A percentile compares a stretch with the other conserved stretches of the same genome.
Evolutionary conservation across 2,888 invertebrate genomes (phyloP).

Genomic region (Melanostoma scalare): DNA sequence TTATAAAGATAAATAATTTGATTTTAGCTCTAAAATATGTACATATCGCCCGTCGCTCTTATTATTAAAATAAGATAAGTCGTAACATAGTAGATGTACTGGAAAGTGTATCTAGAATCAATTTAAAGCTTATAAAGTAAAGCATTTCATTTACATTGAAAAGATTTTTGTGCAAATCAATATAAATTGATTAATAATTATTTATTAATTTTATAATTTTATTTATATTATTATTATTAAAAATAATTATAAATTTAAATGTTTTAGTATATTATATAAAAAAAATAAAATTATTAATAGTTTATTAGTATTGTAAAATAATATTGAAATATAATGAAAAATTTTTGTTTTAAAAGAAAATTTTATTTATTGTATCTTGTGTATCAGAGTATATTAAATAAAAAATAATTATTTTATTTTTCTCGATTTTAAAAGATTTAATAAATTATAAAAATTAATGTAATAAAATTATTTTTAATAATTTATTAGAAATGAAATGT

Average conservation of each 20-base stretch:
- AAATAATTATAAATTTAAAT: conserved; percentile 81
- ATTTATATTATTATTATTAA: conserved; percentile 79
- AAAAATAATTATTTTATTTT: conserved; percentile 80
- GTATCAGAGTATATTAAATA: conserved; percentile 88
- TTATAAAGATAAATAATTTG: conserved; percentile 83
- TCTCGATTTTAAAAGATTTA: conserved; percentile 87
- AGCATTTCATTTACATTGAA: no score
- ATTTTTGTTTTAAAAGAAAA: conserved; percentile 83
- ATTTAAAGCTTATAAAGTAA: no score
- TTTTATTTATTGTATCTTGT: conserved; percentile 87
- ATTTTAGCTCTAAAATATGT: conserved; percentile 87
- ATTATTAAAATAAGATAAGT: no score
- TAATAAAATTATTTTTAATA: conserved; percentile 85
- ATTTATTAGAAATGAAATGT: conserved; percentile 86
- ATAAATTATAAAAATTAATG: conserved; percentile 84
- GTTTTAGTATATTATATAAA: conserved; percentile 83
- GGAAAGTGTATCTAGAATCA: no score
- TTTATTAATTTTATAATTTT: no score
- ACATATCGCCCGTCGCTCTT: conserved; percentile 93
- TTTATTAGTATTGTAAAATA: conserved; percentile 84
- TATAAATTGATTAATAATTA: no score
- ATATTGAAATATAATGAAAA: conserved; percentile 83
- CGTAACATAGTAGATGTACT: no score
- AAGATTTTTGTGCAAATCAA: no score
- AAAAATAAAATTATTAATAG: conserved; percentile 84